Conservation (phyloP, 2,888 invertebrate species). For the Schizotus pectinicornis region DNA sequence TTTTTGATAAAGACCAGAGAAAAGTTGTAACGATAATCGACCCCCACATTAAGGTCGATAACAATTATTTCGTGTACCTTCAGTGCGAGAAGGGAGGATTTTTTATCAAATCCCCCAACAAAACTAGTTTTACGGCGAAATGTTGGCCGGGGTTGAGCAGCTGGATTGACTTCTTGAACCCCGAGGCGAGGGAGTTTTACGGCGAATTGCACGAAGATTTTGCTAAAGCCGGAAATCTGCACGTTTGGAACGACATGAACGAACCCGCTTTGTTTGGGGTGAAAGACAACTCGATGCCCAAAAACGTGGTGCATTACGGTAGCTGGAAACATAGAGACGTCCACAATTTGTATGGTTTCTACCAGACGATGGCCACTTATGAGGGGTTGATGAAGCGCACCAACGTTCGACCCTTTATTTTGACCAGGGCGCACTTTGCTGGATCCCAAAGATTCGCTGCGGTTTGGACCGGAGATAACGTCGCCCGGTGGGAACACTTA, state of each 20-base stretch:
- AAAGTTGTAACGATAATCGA: conserved; percentile 94
- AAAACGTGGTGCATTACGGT: conserved; percentile 83
- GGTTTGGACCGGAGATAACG: conserved; percentile 98
- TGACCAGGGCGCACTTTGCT: conserved; percentile 87
- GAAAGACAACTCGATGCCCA: conserved; percentile 88
- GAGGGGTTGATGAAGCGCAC: conserved; percentile 65
- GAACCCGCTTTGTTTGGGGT: conserved; percentile 95
- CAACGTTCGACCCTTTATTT: conserved; percentile 84
- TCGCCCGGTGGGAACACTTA: conserved; percentile 90
- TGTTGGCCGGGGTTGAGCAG: conserved; percentile 97
- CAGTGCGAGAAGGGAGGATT: conserved; percentile 79
- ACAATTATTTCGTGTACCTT: conserved; percentile 82
- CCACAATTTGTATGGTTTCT: conserved; percentile 86
- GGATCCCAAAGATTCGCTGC: conserved; percentile 90
- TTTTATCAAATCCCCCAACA: conserved; percentile 86
- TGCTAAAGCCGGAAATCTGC: conserved; percentile 72
- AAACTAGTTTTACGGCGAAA: conserved; percentile 84
- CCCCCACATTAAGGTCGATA: conserved; percentile 94
- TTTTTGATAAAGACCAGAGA: conserved; percentile 84
- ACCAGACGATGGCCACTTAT: conserved; percentile 67
- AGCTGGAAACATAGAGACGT: conserved; percentile 87
- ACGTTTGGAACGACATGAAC: conserved; percentile 99
- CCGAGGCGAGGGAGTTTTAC: conserved; percentile 82
- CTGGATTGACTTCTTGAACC: conserved; percentile 92
- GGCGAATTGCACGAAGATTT: conserved; percentile 70